These are phyloP conservation scores for Felis catus DNA, from an alignment of 2,113 vertebrate genomes.

Conservation along the genomic window DNA sequence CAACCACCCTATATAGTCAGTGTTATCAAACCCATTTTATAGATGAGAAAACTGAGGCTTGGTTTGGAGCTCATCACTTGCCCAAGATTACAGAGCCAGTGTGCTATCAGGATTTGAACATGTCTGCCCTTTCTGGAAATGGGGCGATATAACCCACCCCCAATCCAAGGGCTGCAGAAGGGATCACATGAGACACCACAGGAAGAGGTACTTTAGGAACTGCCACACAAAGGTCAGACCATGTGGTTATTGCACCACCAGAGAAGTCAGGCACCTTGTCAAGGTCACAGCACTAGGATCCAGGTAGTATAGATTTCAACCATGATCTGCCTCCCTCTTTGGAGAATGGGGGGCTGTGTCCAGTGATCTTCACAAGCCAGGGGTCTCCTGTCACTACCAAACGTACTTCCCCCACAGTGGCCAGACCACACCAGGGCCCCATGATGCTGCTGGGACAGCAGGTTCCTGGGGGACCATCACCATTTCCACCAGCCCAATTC, in stretches of 20 bases:
- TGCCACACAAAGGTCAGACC: background rate
- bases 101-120: background rate
- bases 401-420: background rate
- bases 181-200: background rate
- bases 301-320: no score
- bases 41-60: background rate
- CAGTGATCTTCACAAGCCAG: accelerated
- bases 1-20: background rate
- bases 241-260: accelerated
- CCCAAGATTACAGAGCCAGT: background rate
- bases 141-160: background rate
- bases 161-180: background rate
- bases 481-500: no score
- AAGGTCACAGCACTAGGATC: background rate
- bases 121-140: background rate
- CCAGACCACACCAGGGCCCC: background rate
- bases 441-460: background rate
- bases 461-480: background rate
- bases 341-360: background rate
- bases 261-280: background rate
- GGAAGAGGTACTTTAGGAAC: background rate
- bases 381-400: background rate
- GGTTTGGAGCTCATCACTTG: background rate
- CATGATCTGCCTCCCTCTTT: background rate
- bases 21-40: background rate